Base-by-base conservation (phyloP, 2,113 vertebrate genomes). In the Zonotrichia leucophrys region DNA sequence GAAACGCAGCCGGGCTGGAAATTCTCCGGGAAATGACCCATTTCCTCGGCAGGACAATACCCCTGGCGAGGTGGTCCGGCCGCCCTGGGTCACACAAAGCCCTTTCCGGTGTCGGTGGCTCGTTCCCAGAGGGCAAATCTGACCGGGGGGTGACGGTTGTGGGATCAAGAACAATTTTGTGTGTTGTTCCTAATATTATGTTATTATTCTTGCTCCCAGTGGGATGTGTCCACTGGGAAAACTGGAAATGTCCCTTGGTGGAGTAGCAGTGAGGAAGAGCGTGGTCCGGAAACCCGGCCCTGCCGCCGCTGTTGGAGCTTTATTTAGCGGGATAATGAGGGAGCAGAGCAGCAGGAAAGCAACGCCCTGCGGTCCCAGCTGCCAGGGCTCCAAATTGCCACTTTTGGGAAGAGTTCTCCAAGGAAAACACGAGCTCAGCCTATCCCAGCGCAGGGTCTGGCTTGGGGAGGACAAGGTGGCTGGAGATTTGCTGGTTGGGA, bases 41-140 rank as follows among this genome's bases (percentile, higher is more conserved):
- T 92, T 97, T 97, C 96, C 96, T 96, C 19, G 0, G 60, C 92
- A 80, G 84, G 92, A 97, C 96, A 97, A 97, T 96, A 83, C 87
- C 72, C 41, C 30, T 52, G 5, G 52, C 4, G 1, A 2, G 2
- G 70, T 86, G 72, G 15, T 76, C 79, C 5, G 1, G 70, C 33
- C 8, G 0, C 52, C 39, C 83, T 90, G 10, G 3, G 47, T 44
- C 53, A 2, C 44, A 95, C 91, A 92, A 95, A 94, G 66, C 25
- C 37, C 46, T 84, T 94, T 95, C 95, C 41, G 15, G 23, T 27
- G 79, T 39, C 3, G 7, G 42, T 4, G 7, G 17, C 67, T 87
- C 75, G 2, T 33, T 33, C 44, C 58, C 7, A 1, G 33, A 50
- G 42, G 18, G 24, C 30, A 81, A 62, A 91, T 15, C 72, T 37